Evolutionary conservation across 64 coral and sea anemone species (phyloP).

Genomic region (Trachythela sp.): DNA sequence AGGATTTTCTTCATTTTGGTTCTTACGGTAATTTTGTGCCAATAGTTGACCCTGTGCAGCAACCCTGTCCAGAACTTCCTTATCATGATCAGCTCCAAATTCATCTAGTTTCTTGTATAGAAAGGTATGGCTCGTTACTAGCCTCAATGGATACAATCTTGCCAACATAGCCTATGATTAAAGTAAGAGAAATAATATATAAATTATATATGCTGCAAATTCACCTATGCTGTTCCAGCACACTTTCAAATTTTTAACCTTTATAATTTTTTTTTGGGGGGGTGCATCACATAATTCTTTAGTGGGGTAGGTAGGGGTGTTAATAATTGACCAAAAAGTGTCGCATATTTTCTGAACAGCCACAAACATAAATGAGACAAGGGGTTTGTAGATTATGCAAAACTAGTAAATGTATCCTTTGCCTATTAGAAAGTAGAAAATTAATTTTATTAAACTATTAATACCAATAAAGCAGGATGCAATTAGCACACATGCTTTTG

Average conservation of each 20-base stretch:
- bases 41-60: slow-evolving; percentile 26
- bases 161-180: slow-evolving; percentile 43
- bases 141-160: slow-evolving; percentile 30
- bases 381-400: too few relatives aligned
- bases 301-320: too few relatives aligned
- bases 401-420: too few relatives aligned
- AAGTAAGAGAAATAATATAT: background rate
- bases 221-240: background rate
- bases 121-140: slow-evolving; percentile 51
- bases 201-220: background rate
- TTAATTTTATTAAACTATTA: too few relatives aligned
- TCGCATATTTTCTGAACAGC: too few relatives aligned
- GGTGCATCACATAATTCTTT: too few relatives aligned
- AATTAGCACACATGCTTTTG: too few relatives aligned
- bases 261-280: too few relatives aligned
- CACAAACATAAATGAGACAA: too few relatives aligned
- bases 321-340: too few relatives aligned
- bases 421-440: too few relatives aligned
- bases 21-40: background rate
- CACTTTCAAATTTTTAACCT: background rate
- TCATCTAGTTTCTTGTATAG: slow-evolving; percentile 54
- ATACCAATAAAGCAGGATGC: too few relatives aligned
- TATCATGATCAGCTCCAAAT: slow-evolving; percentile 44
- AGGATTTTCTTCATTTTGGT: background rate
- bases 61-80: slow-evolving; percentile 37